Conservation (phyloP, 2,113 vertebrate species). For the Peromyscus polionotus region DNA sequence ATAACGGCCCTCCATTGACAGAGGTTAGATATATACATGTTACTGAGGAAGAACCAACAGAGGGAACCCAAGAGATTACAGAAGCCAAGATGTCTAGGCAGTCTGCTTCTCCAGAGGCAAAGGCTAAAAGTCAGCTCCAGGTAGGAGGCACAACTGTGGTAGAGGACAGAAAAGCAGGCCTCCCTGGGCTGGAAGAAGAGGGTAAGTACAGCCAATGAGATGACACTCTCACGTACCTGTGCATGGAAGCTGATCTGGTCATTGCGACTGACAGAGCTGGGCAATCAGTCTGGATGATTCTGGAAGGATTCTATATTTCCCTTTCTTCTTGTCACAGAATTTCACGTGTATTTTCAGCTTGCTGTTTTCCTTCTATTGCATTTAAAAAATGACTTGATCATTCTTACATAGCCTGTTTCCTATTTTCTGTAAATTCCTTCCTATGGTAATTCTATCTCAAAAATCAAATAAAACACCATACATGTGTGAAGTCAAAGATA, state of each 20-base stretch:
- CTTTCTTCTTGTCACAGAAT: constrained; percentile 48
- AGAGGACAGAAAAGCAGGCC: constrained; percentile 30
- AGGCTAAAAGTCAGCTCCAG: constrained; percentile 40
- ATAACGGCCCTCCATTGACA: neutral
- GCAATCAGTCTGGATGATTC: constrained; percentile 8
- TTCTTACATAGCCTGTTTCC: constrained; percentile 52
- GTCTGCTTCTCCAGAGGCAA: constrained; percentile 18
- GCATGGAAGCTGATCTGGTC: neutral
- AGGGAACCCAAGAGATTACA: neutral
- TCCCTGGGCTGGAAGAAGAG: constrained; percentile 52
- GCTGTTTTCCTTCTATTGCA: constrained; percentile 54
- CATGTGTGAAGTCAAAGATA: constrained; percentile 59
- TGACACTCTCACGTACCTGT: neutral
- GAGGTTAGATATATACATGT: neutral
- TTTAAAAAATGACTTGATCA: constrained; percentile 62
- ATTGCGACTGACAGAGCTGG: constrained; percentile 35
- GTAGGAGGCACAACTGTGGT: neutral
- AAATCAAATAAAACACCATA: constrained; percentile 77
- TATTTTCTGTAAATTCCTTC: constrained; percentile 76
- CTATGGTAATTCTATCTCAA: constrained; percentile 60
- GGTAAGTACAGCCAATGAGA: constrained; percentile 89
- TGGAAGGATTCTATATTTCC: constrained; percentile 41
- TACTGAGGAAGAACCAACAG: constrained; percentile 18
- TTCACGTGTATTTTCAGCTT: constrained; percentile 14
- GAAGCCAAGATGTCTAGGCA: neutral